A percentile compares a stretch with the other conserved stretches of the same genome.
Conservation (phyloP, 2,113 vertebrate species). For the Cepphus grylle region DNA sequence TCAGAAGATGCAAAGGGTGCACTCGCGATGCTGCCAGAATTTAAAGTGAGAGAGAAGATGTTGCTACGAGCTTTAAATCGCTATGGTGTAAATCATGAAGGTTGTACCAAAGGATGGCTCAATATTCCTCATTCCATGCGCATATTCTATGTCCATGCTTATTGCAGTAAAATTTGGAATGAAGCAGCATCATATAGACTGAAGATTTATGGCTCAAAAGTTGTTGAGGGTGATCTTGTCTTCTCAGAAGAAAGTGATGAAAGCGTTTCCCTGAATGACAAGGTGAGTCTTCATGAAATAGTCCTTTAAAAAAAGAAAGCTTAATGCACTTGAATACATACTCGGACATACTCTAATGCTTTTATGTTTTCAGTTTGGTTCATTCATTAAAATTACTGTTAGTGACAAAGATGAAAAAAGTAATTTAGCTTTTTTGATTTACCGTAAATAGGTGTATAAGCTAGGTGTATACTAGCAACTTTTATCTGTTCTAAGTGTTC, state of each 20-base stretch:
- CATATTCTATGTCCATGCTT: constrained; percentile 91
- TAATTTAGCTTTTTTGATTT: not conserved
- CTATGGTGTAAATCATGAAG: constrained; percentile 82
- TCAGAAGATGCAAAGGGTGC: constrained; percentile 89
- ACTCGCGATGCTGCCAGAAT: constrained; percentile 84
- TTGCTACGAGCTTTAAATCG: constrained; percentile 88
- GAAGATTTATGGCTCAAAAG: constrained; percentile 74
- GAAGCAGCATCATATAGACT: constrained; percentile 84
- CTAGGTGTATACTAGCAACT: not conserved
- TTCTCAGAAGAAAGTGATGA: constrained; percentile 53
- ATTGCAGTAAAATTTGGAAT: constrained; percentile 94
- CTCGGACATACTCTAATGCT: not conserved
- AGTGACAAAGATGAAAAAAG: not conserved
- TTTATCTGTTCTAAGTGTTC: not conserved
- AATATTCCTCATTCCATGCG: constrained; percentile 89
- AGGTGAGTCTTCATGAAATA: constrained; percentile 62
- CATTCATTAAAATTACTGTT: not conserved
- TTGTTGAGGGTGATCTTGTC: constrained; percentile 87
- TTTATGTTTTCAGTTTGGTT: not conserved
- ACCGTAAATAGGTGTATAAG: not conserved
- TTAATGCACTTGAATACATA: not conserved
- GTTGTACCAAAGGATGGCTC: constrained; percentile 86
- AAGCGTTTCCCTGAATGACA: constrained; percentile 36
- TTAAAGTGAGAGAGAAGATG: constrained; percentile 86
- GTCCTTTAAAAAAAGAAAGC: not conserved